phyloP scores from a whole-genome alignment of 2,888 invertebrate species.

The Pristionchus maxplancki region DNA sequence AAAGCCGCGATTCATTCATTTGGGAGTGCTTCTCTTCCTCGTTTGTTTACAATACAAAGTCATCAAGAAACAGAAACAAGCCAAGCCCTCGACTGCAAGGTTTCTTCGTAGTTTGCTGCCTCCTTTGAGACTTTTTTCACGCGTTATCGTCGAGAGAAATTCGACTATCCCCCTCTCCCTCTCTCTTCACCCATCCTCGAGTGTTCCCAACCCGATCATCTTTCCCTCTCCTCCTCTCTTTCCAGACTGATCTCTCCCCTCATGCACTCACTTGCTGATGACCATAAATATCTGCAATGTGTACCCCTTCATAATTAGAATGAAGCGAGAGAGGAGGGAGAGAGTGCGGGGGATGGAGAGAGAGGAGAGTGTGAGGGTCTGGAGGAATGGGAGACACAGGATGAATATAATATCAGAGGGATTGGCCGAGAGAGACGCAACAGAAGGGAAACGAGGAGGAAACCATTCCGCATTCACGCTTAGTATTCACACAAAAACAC shows the following conservation, averaged over 20 bases:
- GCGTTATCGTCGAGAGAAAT: not conserved
- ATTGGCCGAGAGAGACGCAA: not conserved
- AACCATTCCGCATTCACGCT: not conserved
- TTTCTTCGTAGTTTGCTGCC: not conserved
- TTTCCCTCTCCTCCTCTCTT: not conserved
- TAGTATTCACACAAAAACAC: constrained; percentile 20
- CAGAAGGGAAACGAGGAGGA: not conserved
- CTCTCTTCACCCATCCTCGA: not conserved
- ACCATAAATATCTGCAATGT: constrained; percentile 11
- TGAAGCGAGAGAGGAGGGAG: not conserved
- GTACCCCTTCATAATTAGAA: constrained; percentile 23
- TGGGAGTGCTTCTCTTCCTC: not conserved
- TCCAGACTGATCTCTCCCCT: not conserved
- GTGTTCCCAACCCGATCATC: not conserved
- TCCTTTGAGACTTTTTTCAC: not conserved
- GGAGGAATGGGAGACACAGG: not conserved
- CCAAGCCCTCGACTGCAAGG: not conserved
- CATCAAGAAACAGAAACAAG: not conserved
- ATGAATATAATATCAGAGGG: constrained; percentile 27
- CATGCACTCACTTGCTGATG: constrained; percentile 3
- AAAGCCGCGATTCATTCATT: not conserved
- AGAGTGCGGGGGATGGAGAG: not conserved
- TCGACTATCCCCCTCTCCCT: not conserved
- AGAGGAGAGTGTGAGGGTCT: not conserved
- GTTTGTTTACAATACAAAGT: not conserved